These are phyloP conservation scores for Euzophera pinguis DNA, from an alignment of 2,888 invertebrate genomes.

Conservation along the genomic window DNA sequence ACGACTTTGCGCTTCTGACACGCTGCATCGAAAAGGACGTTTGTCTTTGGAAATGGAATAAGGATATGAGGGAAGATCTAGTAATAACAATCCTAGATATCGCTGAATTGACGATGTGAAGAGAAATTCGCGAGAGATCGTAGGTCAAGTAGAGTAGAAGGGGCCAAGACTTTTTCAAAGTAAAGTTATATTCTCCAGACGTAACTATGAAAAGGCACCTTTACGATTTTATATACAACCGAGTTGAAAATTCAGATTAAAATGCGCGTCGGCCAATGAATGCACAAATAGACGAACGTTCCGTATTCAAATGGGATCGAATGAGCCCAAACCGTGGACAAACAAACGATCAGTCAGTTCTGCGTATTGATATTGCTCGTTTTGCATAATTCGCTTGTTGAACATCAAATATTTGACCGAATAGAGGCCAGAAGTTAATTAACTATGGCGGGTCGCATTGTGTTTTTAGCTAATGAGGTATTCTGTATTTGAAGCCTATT, in stretches of 20 bases:
- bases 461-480: background rate
- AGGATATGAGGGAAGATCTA: no score
- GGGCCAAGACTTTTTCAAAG: no score
- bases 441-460: background rate
- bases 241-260: slow-evolving; percentile 36
- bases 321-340: slow-evolving; percentile 39
- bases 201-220: background rate
- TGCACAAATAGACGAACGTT: slow-evolving; percentile 36
- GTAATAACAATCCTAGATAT: no score
- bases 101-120: no score
- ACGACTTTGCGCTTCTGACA: no score
- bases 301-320: slow-evolving; percentile 37
- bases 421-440: slow-evolving; percentile 5
- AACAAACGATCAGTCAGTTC: slow-evolving; percentile 40
- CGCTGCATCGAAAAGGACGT: no score
- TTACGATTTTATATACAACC: slow-evolving; percentile 11
- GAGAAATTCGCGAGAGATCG: no score
- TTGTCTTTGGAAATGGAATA: no score
- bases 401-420: slow-evolving; percentile 4
- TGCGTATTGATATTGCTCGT: slow-evolving; percentile 30
- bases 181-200: background rate
- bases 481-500: background rate
- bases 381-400: slow-evolving; percentile 17
- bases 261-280: slow-evolving; percentile 35
- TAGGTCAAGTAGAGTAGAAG: no score